phyloP scores from a whole-genome alignment of 2,888 invertebrate genomes.

The Carcina quercana region DNA sequence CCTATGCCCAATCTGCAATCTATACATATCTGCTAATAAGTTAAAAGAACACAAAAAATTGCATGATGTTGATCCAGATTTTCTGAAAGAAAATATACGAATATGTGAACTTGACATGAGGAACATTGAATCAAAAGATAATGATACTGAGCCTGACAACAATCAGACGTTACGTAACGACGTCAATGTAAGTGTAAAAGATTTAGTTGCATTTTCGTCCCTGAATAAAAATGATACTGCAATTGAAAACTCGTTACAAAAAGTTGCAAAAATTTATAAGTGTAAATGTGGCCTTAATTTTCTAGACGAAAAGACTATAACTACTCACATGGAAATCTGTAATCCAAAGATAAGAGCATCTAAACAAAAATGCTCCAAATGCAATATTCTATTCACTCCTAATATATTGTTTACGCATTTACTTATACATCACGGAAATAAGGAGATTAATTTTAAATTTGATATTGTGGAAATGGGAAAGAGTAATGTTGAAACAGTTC shows the following conservation, averaged over 20 bases:
- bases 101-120: no score
- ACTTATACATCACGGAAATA: constrained; percentile 43
- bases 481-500: constrained; percentile 5
- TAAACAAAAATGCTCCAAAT: constrained; percentile 48
- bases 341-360: constrained; percentile 25
- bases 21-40: constrained; percentile 34
- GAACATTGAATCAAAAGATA: no score
- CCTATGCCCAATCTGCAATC: constrained; percentile 36
- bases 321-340: constrained; percentile 31
- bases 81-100: constrained; percentile 35
- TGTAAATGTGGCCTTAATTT: constrained; percentile 49
- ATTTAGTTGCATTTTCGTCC: no score
- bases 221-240: neutral
- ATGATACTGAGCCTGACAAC: neutral
- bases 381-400: constrained; percentile 41
- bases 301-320: constrained; percentile 28
- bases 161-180: neutral
- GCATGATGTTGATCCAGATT: constrained; percentile 38
- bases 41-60: constrained; percentile 32
- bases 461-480: constrained; percentile 27
- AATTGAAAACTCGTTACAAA: no score
- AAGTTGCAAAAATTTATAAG: constrained; percentile 34
- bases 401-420: constrained; percentile 47
- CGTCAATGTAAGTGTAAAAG: neutral
- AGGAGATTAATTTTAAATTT: constrained; percentile 30